A percentile compares a stretch with the other conserved stretches of the same genome.
Conservation (phyloP, 2,888 invertebrate species). For the Venusia cambrica region DNA sequence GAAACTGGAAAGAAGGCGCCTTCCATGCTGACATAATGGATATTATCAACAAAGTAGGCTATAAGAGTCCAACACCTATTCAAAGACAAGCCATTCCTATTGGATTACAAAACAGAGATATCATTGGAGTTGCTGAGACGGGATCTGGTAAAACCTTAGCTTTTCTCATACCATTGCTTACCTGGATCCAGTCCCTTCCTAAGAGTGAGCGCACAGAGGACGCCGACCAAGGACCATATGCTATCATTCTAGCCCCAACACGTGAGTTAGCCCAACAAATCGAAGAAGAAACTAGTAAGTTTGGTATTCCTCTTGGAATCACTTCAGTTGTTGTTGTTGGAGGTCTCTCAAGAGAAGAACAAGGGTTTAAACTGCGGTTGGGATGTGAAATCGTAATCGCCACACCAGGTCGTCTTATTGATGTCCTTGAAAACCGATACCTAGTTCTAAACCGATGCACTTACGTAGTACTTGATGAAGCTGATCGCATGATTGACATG, state of each 20-base stretch:
- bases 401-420: constrained; percentile 99
- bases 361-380: constrained; percentile 96
- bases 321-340: constrained; percentile 99
- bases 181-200: constrained; percentile 98
- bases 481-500: constrained; percentile 99
- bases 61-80: constrained; percentile 99
- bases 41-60: constrained; percentile 96
- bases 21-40: constrained; percentile 95
- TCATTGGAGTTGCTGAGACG: constrained; percentile 99
- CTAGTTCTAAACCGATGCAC: constrained; percentile 98
- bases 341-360: constrained; percentile 97
- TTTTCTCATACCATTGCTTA: constrained; percentile 96
- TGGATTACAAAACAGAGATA: constrained; percentile 95
- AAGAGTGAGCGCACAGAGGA: constrained; percentile 96
- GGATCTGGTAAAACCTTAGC: constrained; percentile 99
- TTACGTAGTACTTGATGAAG: constrained; percentile 97
- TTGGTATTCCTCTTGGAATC: constrained; percentile 95
- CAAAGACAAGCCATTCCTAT: constrained; percentile 99
- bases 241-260: constrained; percentile 99
- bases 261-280: constrained; percentile 99
- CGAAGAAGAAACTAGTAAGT: constrained; percentile 98
- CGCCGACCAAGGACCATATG: constrained; percentile 98
- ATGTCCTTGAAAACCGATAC: constrained; percentile 98
- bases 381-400: constrained; percentile 99
- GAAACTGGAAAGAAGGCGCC: constrained; percentile 96